Evolutionary conservation across 2,113 vertebrate genomes (phyloP), one percentile per base, ranked within the genome.

Genomic region (Chlamydotis undulata): DNA sequence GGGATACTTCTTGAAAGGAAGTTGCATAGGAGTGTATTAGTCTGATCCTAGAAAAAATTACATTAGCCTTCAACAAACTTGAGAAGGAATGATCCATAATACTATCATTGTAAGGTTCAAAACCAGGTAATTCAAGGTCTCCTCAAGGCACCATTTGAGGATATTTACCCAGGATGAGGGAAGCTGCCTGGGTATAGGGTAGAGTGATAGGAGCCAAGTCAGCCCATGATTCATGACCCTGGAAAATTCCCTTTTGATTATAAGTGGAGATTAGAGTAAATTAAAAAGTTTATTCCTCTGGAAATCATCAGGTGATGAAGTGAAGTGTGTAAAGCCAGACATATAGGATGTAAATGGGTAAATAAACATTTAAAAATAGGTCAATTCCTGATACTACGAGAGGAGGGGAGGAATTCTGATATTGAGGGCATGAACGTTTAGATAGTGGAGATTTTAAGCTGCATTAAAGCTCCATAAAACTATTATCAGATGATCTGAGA

Each of bases 281-380:
- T 78, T 47, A 83, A 89, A 81, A 21, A n/a, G 59, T 92, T 92
- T 89, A 87, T 87, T 95, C 12, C 52, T 82, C 65, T 94, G 74
- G 61, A 94, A 94, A 57, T 79, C 49, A 91, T 87, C 53, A 79
- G 69, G 61, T 91, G 57, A 87, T 92, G 59, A 96, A 87, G 43
- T 73, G 65, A 90, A 84, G 43, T 74, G 33, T 84, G 31, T 82
- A 91, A 87, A 91, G 35, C 43, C 89, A 87, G 83, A 87, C 69
- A 65, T 45, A 26, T 6, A 76, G 4, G 8, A 68, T 60, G 65
- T 82, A 43, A 50, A 82, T 82, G 35, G 84, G 70, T 89, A 96
- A 94, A 93, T 60, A 74, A 29, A 39, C 75, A 24, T 73, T 75
- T 93, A 76, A 84, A 95, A 95, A 89, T 91, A 91, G 77, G 57